phyloP scores from a whole-genome alignment of 2,113 vertebrate species.

The Taurulus bubalis region DNA sequence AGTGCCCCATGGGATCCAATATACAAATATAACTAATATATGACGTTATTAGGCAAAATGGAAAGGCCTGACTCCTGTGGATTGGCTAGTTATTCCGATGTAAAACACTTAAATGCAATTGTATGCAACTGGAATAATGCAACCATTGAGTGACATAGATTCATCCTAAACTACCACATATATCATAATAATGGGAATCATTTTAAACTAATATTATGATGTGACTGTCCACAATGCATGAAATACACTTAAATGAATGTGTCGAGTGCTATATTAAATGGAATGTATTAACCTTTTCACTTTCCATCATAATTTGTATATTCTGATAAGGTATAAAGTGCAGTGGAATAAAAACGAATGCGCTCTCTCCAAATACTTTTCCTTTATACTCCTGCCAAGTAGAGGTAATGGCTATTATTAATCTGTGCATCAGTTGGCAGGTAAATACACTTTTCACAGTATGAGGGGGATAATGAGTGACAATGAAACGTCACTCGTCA shows the following conservation, averaged over 20 bases:
- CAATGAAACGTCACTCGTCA: conserved; percentile 30
- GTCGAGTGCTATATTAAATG: conserved; percentile 3
- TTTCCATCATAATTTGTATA: conserved; percentile 9
- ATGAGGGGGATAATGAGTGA: conserved; percentile 41
- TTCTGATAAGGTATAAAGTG: conserved; percentile 17
- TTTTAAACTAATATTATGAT: neutral
- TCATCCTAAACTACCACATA: neutral
- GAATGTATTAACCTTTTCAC: conserved; percentile 48
- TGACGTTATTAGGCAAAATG: neutral
- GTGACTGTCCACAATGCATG: neutral
- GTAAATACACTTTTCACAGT: conserved; percentile 57
- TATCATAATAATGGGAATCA: neutral
- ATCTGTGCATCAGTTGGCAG: conserved; percentile 68
- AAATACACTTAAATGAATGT: conserved; percentile 15
- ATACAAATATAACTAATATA: neutral
- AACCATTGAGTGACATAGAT: neutral
- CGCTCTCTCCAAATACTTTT: conserved; percentile 43
- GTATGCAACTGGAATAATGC: neutral
- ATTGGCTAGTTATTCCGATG: neutral
- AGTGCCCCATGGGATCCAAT: neutral
- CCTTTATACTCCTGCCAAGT: conserved; percentile 61
- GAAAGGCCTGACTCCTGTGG: neutral
- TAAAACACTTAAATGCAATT: neutral
- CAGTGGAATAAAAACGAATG: conserved; percentile 61
- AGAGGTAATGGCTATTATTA: conserved; percentile 73